A percentile compares a stretch with the other conserved stretches of the same genome.
phyloP scores from a whole-genome alignment of 2,113 vertebrate species.

The Psephotus haematonotus region DNA sequence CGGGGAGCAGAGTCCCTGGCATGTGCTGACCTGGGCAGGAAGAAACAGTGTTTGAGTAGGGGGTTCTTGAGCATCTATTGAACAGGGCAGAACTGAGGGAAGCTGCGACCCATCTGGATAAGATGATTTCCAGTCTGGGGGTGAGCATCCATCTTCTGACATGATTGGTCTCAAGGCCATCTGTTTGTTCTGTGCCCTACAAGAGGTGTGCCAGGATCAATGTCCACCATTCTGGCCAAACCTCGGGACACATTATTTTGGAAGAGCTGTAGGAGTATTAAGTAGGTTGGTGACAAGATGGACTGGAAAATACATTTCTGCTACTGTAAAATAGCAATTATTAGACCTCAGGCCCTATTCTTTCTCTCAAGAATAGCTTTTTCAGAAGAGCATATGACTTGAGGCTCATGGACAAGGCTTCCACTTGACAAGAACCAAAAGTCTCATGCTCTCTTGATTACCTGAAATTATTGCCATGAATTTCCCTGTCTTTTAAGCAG shows the following conservation, averaged over 20 bases:
- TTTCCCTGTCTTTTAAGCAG: neutral
- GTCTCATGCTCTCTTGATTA: neutral
- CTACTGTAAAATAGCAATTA: neutral
- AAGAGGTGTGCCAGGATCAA: neutral
- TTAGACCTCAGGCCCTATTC: neutral
- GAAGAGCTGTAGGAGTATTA: neutral
- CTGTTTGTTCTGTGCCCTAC: neutral
- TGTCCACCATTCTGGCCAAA: neutral
- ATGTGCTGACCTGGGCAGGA: neutral
- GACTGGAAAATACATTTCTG: neutral
- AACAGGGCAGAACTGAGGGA: neutral
- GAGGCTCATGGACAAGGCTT: neutral
- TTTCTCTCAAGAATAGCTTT: neutral
- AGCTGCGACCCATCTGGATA: no score
- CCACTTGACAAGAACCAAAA: neutral
- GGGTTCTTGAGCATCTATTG: neutral
- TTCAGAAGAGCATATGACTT: neutral
- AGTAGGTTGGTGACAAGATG: neutral
- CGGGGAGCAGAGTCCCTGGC: neutral
- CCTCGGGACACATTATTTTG: neutral
- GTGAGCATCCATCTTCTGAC: neutral
- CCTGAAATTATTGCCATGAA: neutral
- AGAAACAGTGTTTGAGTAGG: rapidly evolving
- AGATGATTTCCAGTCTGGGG: neutral
- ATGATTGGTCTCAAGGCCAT: neutral